Evolutionary conservation across 1,140 invertebrate genomes (phyloP).

Genomic region (Caenorhabditis inopinata): DNA sequence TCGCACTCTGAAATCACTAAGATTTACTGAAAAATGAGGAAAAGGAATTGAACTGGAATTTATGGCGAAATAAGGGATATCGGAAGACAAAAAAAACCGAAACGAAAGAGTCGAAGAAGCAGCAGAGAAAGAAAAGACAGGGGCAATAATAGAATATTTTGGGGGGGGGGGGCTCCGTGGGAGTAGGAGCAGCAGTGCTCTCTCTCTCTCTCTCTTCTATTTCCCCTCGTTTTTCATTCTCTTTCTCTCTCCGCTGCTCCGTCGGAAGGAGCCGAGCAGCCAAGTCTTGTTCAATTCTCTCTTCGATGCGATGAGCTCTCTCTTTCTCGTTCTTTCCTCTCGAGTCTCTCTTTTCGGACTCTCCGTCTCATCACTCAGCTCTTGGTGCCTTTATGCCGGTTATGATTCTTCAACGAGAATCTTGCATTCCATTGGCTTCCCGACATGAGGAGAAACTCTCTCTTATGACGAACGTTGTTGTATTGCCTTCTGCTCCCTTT

Average conservation of each 20-base stretch:
- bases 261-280: constrained; percentile 8
- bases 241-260: background rate
- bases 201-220: background rate
- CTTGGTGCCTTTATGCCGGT: background rate
- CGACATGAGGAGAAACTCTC: background rate
- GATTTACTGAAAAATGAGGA: background rate
- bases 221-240: constrained; percentile 26
- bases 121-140: background rate
- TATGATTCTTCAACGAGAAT: background rate
- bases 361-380: background rate
- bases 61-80: background rate
- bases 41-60: background rate
- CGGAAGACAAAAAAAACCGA: background rate
- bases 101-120: background rate
- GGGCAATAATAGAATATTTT: constrained; percentile 19
- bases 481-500: too few relatives aligned
- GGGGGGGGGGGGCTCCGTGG: background rate
- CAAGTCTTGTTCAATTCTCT: too few relatives aligned
- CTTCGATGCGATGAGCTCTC: background rate
- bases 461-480: background rate
- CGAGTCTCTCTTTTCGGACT: background rate
- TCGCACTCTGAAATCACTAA: background rate
- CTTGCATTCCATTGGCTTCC: background rate
- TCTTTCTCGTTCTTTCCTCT: background rate
- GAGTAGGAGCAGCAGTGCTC: background rate